phyloP scores from a whole-genome alignment of 1,140 invertebrate genomes.

The Atta cephalotes region DNA sequence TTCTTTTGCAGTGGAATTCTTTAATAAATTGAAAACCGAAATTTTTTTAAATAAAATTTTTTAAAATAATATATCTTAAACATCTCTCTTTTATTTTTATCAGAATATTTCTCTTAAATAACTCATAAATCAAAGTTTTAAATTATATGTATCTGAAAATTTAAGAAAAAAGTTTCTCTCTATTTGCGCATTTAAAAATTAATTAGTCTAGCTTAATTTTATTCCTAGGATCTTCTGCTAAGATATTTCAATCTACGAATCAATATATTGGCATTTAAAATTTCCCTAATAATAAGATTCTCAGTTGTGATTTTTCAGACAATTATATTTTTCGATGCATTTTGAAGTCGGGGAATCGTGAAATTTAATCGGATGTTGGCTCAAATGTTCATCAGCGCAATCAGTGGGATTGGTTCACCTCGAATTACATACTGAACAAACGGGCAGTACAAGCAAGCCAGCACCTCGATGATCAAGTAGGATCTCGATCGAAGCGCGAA shows the following conservation, averaged over 20 bases:
- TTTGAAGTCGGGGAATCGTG: not conserved
- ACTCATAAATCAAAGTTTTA: not conserved
- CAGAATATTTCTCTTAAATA: not conserved
- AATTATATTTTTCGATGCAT: not conserved
- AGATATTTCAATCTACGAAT: not conserved
- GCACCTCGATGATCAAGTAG: conserved; percentile 29
- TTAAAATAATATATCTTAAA: not conserved
- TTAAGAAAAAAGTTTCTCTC: not conserved
- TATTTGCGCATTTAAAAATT: not conserved
- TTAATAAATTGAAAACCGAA: not conserved
- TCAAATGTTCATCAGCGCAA: conserved; percentile 47
- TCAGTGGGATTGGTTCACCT: conserved; percentile 37
- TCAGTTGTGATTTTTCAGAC: not conserved
- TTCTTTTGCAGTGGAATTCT: not conserved
- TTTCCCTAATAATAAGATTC: not conserved
- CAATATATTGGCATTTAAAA: not conserved
- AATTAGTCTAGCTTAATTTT: not conserved
- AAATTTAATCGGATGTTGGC: conserved; percentile 17
- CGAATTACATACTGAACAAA: conserved; percentile 30
- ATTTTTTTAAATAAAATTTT: not conserved
- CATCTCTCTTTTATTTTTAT: not conserved
- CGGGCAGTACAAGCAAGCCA: not conserved
- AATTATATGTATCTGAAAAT: not conserved
- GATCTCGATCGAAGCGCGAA: conserved; percentile 6
- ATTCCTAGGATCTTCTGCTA: not conserved